Percentiles rank a stretch among this genome's conserved stretches.
These are phyloP conservation scores for Grapholita molesta DNA, from an alignment of 1,140 invertebrate species.

Conservation along the genomic window DNA sequence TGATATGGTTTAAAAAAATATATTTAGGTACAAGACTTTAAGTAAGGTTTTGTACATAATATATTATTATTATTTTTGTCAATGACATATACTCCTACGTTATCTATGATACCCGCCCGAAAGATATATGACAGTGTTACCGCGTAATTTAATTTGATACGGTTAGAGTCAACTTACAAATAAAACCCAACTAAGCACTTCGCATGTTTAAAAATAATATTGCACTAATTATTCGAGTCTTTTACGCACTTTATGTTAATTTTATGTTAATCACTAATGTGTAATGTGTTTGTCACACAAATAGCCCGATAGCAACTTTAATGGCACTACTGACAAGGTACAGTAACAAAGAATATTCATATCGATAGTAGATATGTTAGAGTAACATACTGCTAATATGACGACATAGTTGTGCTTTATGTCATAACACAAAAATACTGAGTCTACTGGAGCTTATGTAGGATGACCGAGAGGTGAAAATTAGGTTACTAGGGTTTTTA, in stretches of 20 bases:
- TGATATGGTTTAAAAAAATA: no score
- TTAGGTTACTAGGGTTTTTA: not conserved
- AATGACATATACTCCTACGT: no score
- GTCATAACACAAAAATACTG: not conserved
- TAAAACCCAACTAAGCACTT: conserved; percentile 8
- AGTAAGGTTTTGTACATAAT: no score
- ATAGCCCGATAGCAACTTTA: conserved; percentile 91
- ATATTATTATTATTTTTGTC: no score
- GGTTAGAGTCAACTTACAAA: not conserved
- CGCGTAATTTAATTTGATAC: not conserved
- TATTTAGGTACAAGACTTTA: no score
- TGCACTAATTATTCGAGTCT: conserved; percentile 21
- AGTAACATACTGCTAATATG: conserved; percentile 32
- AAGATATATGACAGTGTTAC: not conserved
- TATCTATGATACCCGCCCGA: no score
- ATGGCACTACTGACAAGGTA: conserved; percentile 92
- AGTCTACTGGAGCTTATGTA: no score
- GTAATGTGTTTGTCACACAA: conserved; percentile 71
- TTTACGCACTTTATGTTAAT: conserved; percentile 36
- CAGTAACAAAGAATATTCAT: conserved; percentile 75
- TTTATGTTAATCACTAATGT: conserved; percentile 68
- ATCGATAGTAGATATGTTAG: conserved; percentile 34
- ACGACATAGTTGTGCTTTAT: not conserved
- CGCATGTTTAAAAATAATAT: conserved; percentile 22
- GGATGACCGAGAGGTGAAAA: not conserved